Percentiles rank a stretch among this genome's conserved stretches.
Conservation (phyloP, 2,888 invertebrate genomes). For the Mystacides longicornis region DNA sequence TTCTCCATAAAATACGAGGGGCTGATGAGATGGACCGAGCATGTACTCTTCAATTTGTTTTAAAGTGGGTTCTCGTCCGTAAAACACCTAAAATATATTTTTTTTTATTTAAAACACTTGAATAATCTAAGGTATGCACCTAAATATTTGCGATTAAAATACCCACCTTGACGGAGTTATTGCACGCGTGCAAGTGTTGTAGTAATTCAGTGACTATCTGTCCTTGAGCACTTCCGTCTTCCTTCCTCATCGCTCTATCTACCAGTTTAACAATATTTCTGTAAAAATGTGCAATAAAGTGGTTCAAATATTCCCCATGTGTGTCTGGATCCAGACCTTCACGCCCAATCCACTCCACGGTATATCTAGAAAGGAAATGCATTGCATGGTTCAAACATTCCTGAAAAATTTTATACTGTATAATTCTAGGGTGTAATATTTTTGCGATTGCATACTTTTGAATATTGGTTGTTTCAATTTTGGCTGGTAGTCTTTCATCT, state of each 20-base stretch:
- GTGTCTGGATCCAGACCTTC: constrained; percentile 90
- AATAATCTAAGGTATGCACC: too few species aligned
- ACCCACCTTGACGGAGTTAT: constrained; percentile 76
- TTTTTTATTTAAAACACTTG: too few species aligned
- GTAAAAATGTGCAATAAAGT: constrained; percentile 92
- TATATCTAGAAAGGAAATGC: constrained; percentile 57
- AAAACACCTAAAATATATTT: constrained; percentile 74
- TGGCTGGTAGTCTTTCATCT: constrained; percentile 82
- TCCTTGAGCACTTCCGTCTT: constrained; percentile 88
- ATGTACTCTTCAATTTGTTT: constrained; percentile 75
- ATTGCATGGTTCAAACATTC: too few species aligned
- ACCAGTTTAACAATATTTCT: constrained; percentile 87
- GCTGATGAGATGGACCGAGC: constrained; percentile 77
- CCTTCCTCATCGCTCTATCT: constrained; percentile 91
- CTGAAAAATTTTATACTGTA: too few species aligned
- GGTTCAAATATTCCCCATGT: constrained; percentile 87
- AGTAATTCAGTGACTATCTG: constrained; percentile 90
- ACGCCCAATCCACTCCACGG: constrained; percentile 94
- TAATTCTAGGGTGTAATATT: background rate
- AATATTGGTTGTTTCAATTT: constrained; percentile 81
- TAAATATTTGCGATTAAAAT: too few species aligned
- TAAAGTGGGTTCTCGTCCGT: constrained; percentile 83
- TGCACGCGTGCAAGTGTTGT: constrained; percentile 92
- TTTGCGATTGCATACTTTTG: constrained; percentile 56
- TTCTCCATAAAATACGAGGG: constrained; percentile 87